Percentiles rank a stretch among this genome's conserved stretches.
These are phyloP conservation scores for Xenotilapia caudafasciata DNA, from an alignment of 2,113 vertebrate genomes.

Conservation along the genomic window DNA sequence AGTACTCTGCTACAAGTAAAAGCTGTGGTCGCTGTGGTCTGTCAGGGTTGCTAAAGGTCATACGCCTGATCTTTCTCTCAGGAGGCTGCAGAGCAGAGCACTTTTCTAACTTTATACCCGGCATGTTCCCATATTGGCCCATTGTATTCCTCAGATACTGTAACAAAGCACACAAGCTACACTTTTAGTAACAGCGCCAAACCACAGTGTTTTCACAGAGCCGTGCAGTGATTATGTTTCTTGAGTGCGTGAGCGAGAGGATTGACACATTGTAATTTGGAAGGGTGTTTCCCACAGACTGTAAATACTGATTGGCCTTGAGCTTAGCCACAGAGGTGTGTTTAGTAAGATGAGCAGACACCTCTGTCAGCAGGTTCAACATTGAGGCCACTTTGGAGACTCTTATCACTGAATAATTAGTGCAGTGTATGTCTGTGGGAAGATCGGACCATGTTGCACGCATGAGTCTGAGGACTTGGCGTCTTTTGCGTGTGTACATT, in stretches of 20 bases:
- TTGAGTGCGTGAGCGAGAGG: not conserved
- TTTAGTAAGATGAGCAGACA: slow-evolving; percentile 29
- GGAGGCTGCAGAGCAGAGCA: not conserved
- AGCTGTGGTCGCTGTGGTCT: not conserved
- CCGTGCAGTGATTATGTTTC: not conserved
- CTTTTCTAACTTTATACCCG: not conserved
- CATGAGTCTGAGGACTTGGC: not conserved
- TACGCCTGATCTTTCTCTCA: not conserved
- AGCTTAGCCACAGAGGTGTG: slow-evolving; percentile 22
- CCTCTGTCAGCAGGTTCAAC: slow-evolving; percentile 41
- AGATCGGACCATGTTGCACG: not conserved
- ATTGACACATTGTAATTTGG: slow-evolving; percentile 33
- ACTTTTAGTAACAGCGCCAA: not conserved
- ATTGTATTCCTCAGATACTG: not conserved
- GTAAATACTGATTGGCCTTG: slow-evolving; percentile 13
- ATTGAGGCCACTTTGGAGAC: not conserved
- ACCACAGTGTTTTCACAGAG: not conserved
- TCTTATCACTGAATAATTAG: not conserved
- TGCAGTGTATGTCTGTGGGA: not conserved
- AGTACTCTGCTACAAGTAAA: not conserved
- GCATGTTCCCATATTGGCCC: not conserved
- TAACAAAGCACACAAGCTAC: not conserved
- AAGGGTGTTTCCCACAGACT: slow-evolving; percentile 50
- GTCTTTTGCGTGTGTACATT: not conserved
- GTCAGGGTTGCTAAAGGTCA: not conserved